Percentiles rank a stretch among this genome's conserved stretches.
Evolutionary conservation across 2,113 vertebrate species (phyloP).

Genomic region (Mustela nigripes): DNA sequence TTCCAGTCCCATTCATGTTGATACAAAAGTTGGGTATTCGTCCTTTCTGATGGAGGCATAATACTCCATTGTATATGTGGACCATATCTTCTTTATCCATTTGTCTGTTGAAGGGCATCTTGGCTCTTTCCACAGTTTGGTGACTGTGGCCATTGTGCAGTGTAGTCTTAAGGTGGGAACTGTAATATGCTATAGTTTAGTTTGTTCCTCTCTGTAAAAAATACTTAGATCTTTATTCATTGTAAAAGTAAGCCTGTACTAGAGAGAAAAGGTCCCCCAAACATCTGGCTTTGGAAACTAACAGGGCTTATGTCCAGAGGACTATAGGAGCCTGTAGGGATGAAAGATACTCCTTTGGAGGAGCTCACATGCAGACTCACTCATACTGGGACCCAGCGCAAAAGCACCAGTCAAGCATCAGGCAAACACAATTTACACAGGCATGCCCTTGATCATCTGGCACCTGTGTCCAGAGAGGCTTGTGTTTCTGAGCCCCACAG

Average conservation of each 20-base stretch:
- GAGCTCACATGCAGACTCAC: not conserved
- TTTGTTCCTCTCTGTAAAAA: not conserved
- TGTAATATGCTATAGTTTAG: not conserved
- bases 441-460: not conserved
- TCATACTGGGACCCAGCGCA: not conserved
- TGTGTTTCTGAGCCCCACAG: not conserved
- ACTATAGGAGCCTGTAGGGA: not conserved
- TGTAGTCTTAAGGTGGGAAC: not conserved
- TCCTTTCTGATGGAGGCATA: too few relatives aligned
- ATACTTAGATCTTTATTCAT: not conserved
- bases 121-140: too few relatives aligned
- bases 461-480: not conserved
- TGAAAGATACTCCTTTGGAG: not conserved
- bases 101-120: too few relatives aligned
- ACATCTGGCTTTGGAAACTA: not conserved
- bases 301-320: not conserved
- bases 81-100: too few relatives aligned
- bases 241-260: not conserved
- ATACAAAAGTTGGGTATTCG: too few relatives aligned
- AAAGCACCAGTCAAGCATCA: not conserved
- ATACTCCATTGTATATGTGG: too few relatives aligned
- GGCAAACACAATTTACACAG: not conserved
- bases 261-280: not conserved
- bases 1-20: too few relatives aligned
- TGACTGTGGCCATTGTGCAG: too few relatives aligned